Base-by-base conservation (phyloP, 2,797 vertebrate genomes). In the Triplophysa bombifrons region DNA sequence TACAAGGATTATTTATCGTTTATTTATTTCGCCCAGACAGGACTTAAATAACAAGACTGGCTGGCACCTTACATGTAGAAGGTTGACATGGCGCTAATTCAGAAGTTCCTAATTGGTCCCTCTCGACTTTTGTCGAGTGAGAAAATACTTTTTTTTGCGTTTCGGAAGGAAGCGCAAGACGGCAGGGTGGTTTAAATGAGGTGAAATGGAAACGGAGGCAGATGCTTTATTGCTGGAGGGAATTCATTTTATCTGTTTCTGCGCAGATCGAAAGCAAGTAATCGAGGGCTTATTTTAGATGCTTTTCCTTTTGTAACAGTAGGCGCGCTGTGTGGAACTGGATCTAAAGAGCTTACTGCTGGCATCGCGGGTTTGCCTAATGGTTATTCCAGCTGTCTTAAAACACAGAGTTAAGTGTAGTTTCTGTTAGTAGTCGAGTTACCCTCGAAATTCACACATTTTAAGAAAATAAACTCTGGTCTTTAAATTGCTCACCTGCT, bases 271-370 rank as follows among this genome's bases (percentile, higher is more conserved):
- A 68, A 58, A 41, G 8, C 64, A 48, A 48, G 17, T 30, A 7
- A 7, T 67, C 34, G 65, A 76, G 56, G 20, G 53, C 69, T 73
- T 65, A 10, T 38, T 71, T 34, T 38, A 81, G 50, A 56, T 71
- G 50, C 67, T 70, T 71, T 55, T 76, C 67, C 53, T 75, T 70
- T 76, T 64, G 60, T 67, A 76, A 82, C 74, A 56, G 53, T 50
- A 60, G 63, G 44, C 10, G n/a, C 58, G 68, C 69, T 20, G 72
- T 61, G 11, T 74, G 50, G 22, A 53, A 48, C 55, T 66, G 71
- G 61, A 64, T 69, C 46, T 74, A 66, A 50, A 48, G 51, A 19
- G 44, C 41, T 56, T 60, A 68, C 61, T 34, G 48, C 20, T 55
- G 69, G 75, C 60, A 27, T 75, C 63, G 44, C 19, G 53, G 34